Conservation (phyloP, 53 echinoderm and acorn worm genomes). For the Patiria pectinifera region DNA sequence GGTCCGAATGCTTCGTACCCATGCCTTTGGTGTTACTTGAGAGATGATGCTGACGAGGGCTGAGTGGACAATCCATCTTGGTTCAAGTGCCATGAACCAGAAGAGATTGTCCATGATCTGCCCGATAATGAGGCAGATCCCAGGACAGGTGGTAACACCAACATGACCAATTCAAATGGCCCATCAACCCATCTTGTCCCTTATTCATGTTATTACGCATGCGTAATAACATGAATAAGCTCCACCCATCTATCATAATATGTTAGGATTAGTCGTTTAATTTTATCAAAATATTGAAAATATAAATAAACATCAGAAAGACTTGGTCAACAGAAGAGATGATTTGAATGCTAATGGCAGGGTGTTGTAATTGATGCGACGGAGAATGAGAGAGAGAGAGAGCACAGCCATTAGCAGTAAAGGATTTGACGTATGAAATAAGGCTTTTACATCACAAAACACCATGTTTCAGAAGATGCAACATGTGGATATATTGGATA, state of each 20-base stretch:
- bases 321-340: conserved; percentile 37
- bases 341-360: conserved; percentile 54
- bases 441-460: not conserved
- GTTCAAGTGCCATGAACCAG: not conserved
- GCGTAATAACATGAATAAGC: too few relatives aligned
- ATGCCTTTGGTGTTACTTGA: not conserved
- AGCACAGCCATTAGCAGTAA: conserved; percentile 16
- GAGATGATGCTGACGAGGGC: not conserved
- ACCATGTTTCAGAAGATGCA: too few relatives aligned
- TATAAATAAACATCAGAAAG: conserved; percentile 29
- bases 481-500: too few relatives aligned
- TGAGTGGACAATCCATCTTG: not conserved
- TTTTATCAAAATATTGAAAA: conserved; percentile 51
- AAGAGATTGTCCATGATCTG: conserved; percentile 29
- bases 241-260: conserved; percentile 50
- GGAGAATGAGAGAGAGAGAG: conserved; percentile 25
- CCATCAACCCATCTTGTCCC: not conserved
- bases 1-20: not conserved
- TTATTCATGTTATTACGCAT: not conserved
- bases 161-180: conserved; percentile 1
- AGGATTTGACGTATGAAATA: not conserved
- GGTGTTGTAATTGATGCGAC: not conserved
- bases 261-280: conserved; percentile 60
- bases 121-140: conserved; percentile 24
- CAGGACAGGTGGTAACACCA: conserved; percentile 13